Evolutionary conservation across 2,888 invertebrate genomes (phyloP).

Genomic region (Troilus luridus): DNA sequence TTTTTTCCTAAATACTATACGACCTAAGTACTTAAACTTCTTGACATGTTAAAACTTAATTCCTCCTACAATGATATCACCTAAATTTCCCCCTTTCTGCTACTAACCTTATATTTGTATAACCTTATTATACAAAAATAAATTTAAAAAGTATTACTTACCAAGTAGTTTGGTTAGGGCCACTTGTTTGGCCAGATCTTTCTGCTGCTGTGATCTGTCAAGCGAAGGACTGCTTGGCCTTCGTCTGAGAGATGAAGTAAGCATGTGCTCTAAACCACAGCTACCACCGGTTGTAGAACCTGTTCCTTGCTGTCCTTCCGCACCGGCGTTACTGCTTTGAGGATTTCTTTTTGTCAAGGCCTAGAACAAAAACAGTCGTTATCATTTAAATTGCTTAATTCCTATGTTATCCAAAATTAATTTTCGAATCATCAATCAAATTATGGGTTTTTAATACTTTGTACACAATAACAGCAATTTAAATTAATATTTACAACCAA

Average conservation of each 20-base stretch:
- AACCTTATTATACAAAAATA: too few species aligned
- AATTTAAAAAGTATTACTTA: constrained; percentile 60
- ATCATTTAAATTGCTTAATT: not conserved
- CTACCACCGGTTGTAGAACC: constrained; percentile 64
- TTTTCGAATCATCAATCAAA: too few species aligned
- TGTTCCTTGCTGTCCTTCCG: constrained; percentile 65
- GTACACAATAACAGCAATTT: too few species aligned
- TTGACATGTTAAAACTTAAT: too few species aligned
- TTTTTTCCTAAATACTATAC: too few species aligned
- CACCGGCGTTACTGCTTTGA: constrained; percentile 68
- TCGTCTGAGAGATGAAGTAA: constrained; percentile 76
- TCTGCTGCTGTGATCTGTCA: constrained; percentile 65
- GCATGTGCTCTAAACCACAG: constrained; percentile 70
- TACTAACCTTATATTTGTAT: too few species aligned
- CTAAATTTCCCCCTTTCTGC: too few species aligned
- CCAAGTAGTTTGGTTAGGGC: constrained; percentile 74
- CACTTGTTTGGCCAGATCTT: constrained; percentile 72
- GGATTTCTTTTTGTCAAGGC: constrained; percentile 77
- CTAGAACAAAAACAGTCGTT: constrained; percentile 66
- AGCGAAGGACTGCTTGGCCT: constrained; percentile 75
- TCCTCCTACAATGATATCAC: too few species aligned
- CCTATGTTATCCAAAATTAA: too few species aligned
- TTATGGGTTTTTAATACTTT: too few species aligned
- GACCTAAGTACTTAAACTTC: too few species aligned
- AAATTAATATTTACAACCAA: too few species aligned